phyloP scores from a whole-genome alignment of 2,113 vertebrate species.

The Anguilla japonica region DNA sequence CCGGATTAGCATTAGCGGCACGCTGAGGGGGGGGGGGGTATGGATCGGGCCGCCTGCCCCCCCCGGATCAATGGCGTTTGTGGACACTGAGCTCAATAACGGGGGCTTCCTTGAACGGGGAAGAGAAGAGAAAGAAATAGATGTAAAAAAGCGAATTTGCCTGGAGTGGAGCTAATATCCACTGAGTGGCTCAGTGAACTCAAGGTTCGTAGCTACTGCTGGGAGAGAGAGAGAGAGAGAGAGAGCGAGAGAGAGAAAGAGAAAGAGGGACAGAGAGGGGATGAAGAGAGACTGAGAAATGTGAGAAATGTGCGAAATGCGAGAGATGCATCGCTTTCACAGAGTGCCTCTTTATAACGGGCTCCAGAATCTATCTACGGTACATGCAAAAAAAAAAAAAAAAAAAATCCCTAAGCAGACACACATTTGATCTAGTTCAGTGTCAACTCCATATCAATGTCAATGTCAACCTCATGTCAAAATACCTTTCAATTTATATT shows the following conservation, averaged over 20 bases:
- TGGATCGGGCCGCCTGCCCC: constrained; percentile 91
- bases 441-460: background rate
- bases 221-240: background rate
- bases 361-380: background rate
- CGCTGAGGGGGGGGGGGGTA: constrained; percentile 88
- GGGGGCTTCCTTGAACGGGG: constrained; percentile 86
- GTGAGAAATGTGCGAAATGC: constrained; percentile 60
- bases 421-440: background rate
- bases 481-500: background rate
- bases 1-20: constrained; percentile 97
- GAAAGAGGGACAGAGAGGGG: constrained; percentile 54
- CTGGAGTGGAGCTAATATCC: constrained; percentile 95
- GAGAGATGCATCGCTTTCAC: constrained; percentile 64
- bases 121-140: constrained; percentile 89
- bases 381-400: too few species aligned
- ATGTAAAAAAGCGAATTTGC: constrained; percentile 99
- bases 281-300: constrained; percentile 70
- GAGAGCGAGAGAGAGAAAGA: constrained; percentile 27
- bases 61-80: constrained; percentile 99
- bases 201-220: constrained; percentile 34
- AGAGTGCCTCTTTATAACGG: background rate
- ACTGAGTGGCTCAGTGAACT: constrained; percentile 76
- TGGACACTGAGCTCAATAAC: constrained; percentile 99
- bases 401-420: background rate
- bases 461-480: background rate